Base-by-base conservation (phyloP, 2,888 invertebrate genomes). In the Orchesella flavescens region DNA sequence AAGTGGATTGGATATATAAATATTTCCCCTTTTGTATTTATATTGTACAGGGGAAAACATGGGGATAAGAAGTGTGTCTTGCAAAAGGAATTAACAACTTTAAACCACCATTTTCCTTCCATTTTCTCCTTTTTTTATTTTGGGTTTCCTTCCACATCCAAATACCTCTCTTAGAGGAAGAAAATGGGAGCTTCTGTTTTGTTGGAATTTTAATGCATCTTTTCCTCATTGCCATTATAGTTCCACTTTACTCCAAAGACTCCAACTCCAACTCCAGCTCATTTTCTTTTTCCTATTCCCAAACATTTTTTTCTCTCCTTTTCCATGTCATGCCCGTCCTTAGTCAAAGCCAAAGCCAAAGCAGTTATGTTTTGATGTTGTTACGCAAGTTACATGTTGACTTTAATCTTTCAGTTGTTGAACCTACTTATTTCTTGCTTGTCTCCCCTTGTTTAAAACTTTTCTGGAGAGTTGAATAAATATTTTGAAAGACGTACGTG, bases 131-230 rank as follows among this genome's bases (percentile, higher is more conserved):
- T n/a, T 53, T 76, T 57, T 76, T 57, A 43, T 61, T 34, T 43
- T 43, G 24, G 34, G 34, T 34, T 34, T 46, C n/a, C 19, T 46
- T 76, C 66, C 43, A 66, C 66, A 43, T 73, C n/a, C n/a, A n/a
- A n/a, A n/a, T n/a, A n/a, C n/a, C n/a, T n/a, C n/a, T n/a, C n/a
- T n/a, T n/a, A n/a, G n/a, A n/a, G n/a, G n/a, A 34, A 34, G 7
- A 7, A 34, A 34, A 34, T 7, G 34, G 34, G 34, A 34, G n/a
- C n/a, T n/a, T n/a, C n/a, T 34, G 61, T 57, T 76, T 59, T 57
- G 15, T 53, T 68, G 76, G 76, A 77, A 77, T 77, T 68, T 59
- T 77, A 77, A 77, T 68, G 76, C 46, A 77, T 77, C 68, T 77
- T 17, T 65, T 24, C 53, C 7, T 17, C 24, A 65, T 65, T 66